These are phyloP conservation scores for Cichlasoma orientale DNA, from an alignment of 2,797 vertebrate species.

Conservation along the genomic window DNA sequence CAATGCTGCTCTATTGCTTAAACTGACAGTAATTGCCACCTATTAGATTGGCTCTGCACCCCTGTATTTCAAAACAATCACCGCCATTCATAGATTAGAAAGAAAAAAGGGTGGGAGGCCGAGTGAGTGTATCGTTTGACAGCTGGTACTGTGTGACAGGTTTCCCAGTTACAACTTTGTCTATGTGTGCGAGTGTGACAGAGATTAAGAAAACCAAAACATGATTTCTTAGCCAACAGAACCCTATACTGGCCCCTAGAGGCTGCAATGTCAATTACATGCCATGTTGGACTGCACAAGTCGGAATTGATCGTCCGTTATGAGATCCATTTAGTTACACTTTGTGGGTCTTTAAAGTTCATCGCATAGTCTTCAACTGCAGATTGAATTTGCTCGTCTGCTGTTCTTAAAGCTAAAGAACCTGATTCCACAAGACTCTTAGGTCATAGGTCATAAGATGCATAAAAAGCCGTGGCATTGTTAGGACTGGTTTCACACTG, in stretches of 20 bases:
- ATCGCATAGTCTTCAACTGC: background rate
- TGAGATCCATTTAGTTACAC: background rate
- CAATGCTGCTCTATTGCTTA: conserved; percentile 64
- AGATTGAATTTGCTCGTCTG: background rate
- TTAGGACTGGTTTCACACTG: background rate
- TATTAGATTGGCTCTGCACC: conserved; percentile 61
- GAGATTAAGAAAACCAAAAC: background rate
- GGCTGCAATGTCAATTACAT: conserved; percentile 1
- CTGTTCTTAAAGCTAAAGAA: background rate
- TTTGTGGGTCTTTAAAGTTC: background rate
- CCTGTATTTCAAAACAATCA: conserved; percentile 69
- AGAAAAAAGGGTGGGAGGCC: conserved; percentile 40
- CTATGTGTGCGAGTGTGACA: background rate
- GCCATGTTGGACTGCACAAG: too few relatives aligned
- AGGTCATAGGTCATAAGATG: background rate
- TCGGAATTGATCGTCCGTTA: background rate
- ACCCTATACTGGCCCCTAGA: background rate
- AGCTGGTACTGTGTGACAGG: conserved; percentile 34
- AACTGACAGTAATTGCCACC: conserved; percentile 75
- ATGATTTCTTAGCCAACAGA: conserved; percentile 6
- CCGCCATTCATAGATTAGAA: conserved; percentile 51
- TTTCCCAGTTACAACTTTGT: conserved; percentile 29
- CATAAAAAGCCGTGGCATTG: background rate
- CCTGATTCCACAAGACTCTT: background rate
- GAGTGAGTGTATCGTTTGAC: conserved; percentile 51